These are phyloP conservation scores for Typhlichthys eigenmanni DNA, from an alignment of 2,797 vertebrate species.

Conservation along the genomic window DNA sequence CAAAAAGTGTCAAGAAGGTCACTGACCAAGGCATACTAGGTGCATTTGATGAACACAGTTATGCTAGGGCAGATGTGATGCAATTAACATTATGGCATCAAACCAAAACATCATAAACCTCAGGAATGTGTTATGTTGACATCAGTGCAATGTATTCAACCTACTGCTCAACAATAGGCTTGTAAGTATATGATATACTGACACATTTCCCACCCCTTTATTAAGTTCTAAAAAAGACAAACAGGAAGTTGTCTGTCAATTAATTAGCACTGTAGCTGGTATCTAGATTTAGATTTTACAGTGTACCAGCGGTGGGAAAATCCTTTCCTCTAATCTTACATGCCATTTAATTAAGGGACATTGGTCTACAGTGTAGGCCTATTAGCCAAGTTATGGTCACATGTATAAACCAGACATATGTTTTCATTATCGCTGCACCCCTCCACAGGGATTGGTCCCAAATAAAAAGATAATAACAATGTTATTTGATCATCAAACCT, in stretches of 20 bases:
- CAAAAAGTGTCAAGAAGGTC: conserved; percentile 1
- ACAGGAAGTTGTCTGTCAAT: no score
- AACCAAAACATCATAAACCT: not conserved
- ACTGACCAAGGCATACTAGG: not conserved
- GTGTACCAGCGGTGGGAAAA: conserved; percentile 12
- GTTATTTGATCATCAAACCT: conserved; percentile 13
- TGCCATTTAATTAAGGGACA: conserved; percentile 16
- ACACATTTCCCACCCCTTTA: not conserved
- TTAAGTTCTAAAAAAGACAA: no score
- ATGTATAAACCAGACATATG: conserved; percentile 23
- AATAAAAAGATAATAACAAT: conserved; percentile 25
- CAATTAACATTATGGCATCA: not conserved
- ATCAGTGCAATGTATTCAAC: not conserved
- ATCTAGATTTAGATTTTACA: conserved; percentile 1
- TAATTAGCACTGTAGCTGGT: not conserved
- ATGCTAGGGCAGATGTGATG: no score
- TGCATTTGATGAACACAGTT: no score
- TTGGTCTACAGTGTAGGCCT: conserved; percentile 5
- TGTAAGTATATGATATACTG: not conserved
- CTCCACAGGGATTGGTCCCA: conserved; percentile 10
- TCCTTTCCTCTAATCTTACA: conserved; percentile 18
- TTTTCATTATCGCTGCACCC: conserved; percentile 36
- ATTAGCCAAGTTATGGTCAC: conserved; percentile 8
- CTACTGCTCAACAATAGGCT: no score
- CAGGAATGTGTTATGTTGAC: not conserved